Evolutionary conservation across 2,113 vertebrate species (phyloP).

Genomic region (Formicarius rufipectus): DNA sequence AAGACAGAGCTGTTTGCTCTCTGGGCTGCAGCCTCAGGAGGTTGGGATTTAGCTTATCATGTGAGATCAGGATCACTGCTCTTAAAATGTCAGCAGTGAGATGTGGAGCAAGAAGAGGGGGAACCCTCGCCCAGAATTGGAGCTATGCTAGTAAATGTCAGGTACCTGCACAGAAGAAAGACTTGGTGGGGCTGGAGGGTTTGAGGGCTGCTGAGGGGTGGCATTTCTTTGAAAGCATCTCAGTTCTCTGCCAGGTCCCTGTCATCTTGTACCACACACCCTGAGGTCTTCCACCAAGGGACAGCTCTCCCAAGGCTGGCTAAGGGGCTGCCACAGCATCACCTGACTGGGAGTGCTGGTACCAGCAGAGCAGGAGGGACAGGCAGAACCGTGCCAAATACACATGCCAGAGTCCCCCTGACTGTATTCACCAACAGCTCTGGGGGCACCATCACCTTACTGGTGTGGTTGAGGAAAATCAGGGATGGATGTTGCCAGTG

Average conservation of each 20-base stretch:
- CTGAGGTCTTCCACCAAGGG: neutral
- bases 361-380: neutral
- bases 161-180: neutral
- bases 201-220: neutral
- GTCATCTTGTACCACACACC: neutral
- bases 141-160: neutral
- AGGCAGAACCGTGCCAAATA: neutral
- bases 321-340: neutral
- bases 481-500: neutral
- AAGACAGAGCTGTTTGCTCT: neutral
- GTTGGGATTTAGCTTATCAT: slow-evolving; percentile 8
- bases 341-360: neutral
- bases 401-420: too few species aligned
- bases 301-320: neutral
- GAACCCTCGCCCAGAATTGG: neutral
- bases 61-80: neutral
- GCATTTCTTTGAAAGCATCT: neutral
- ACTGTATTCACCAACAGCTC: neutral
- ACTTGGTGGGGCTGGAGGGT: neutral
- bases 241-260: neutral
- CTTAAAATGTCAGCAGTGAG: neutral
- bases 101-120: neutral
- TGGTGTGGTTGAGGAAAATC: neutral
- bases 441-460: neutral
- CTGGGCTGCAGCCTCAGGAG: neutral